phyloP scores from a whole-genome alignment of 2,888 invertebrate genomes.

The Catonia carolina region DNA sequence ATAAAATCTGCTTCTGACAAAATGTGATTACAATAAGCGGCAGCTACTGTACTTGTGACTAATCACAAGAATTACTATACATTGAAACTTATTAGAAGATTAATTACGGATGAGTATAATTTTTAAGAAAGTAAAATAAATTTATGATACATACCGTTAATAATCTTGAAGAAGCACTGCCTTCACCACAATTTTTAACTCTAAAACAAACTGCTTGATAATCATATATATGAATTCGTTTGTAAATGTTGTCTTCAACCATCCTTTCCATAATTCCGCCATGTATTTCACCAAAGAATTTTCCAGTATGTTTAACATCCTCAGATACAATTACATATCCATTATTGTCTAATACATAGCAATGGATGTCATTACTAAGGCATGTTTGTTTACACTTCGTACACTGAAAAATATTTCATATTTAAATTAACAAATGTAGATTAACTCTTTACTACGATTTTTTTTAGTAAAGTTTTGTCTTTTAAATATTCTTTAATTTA shows the following conservation, averaged over 20 bases:
- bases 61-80: no score
- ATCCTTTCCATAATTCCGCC: slow-evolving; percentile 56
- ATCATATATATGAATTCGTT: slow-evolving; percentile 67
- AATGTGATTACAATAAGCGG: no score
- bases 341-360: slow-evolving; percentile 90
- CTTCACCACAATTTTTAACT: slow-evolving; percentile 47
- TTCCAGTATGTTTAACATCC: slow-evolving; percentile 63
- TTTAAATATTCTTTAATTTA: not conserved
- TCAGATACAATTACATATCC: slow-evolving; percentile 84
- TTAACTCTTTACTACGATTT: not conserved
- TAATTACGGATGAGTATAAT: no score
- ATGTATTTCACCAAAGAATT: slow-evolving; percentile 68
- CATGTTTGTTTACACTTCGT: slow-evolving; percentile 44
- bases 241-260: slow-evolving; percentile 67
- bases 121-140: no score
- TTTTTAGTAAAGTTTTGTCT: no score
- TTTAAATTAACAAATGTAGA: no score
- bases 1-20: no score
- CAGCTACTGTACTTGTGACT: no score
- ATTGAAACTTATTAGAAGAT: no score
- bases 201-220: slow-evolving; percentile 84
- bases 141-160: slow-evolving; percentile 39
- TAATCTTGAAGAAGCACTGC: slow-evolving; percentile 45
- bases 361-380: slow-evolving; percentile 83
- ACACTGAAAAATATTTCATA: not conserved